Evolutionary conservation across 2,797 vertebrate genomes (phyloP).

Genomic region (Acipenser oxyrinchus): DNA sequence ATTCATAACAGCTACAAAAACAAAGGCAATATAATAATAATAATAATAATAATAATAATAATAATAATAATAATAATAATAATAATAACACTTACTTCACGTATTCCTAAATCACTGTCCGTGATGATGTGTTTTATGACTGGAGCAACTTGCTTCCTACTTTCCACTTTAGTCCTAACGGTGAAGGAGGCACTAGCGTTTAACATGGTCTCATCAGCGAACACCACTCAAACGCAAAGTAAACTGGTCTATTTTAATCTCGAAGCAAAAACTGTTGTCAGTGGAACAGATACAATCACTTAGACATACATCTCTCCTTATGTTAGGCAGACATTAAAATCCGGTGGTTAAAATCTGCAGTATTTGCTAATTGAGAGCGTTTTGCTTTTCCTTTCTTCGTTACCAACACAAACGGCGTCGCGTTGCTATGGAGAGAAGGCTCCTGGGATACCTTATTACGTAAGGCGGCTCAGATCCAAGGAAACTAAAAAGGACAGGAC

Average conservation of each 20-base stretch:
- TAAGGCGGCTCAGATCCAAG: no score
- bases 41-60: background rate
- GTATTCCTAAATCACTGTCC: slow-evolving; percentile 14
- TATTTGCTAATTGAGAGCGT: background rate
- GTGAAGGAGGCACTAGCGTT: no score
- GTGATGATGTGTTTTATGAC: slow-evolving; percentile 19
- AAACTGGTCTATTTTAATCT: no score
- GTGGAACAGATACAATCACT: no score
- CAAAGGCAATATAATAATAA: background rate
- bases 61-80: background rate
- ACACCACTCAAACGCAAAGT: no score
- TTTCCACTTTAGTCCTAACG: background rate
- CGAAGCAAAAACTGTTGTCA: no score
- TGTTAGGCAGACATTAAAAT: background rate
- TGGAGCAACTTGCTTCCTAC: slow-evolving; percentile 16
- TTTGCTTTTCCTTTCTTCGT: background rate
- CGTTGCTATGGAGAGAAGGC: background rate
- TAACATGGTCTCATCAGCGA: no score
- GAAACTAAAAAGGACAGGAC: no score
- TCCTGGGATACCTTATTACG: background rate
- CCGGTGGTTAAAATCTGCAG: no score
- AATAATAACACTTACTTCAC: slow-evolving; percentile 33
- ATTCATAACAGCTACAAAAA: background rate
- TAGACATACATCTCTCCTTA: no score
- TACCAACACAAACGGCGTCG: background rate